phyloP scores from a whole-genome alignment of 2,888 invertebrate genomes.

The Drosophila flavopinicola region DNA sequence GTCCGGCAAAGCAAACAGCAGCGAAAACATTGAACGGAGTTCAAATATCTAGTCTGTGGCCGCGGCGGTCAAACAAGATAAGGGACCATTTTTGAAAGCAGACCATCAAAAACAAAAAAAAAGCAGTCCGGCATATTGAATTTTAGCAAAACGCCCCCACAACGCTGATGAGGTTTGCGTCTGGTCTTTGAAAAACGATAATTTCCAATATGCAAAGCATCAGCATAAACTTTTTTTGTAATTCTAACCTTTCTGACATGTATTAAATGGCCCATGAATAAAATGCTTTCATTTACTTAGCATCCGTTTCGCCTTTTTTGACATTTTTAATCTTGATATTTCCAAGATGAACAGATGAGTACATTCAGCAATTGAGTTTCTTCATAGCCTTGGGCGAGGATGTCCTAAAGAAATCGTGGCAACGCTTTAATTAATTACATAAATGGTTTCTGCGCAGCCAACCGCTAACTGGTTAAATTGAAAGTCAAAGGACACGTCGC shows the following conservation, averaged over 20 bases:
- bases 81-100: slow-evolving; percentile 9
- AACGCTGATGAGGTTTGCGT: slow-evolving; percentile 20
- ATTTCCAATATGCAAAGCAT: slow-evolving; percentile 32
- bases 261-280: slow-evolving; percentile 13
- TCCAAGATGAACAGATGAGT: background rate
- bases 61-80: slow-evolving; percentile 13
- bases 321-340: background rate
- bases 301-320: background rate
- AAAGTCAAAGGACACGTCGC: slow-evolving; percentile 18
- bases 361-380: slow-evolving; percentile 24
- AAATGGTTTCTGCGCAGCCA: slow-evolving; percentile 30
- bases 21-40: slow-evolving; percentile 13
- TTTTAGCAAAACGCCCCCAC: slow-evolving; percentile 17
- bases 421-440: slow-evolving; percentile 55
- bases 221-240: slow-evolving; percentile 5
- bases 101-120: slow-evolving; percentile 7
- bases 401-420: slow-evolving; percentile 23
- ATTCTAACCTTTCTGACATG: slow-evolving; percentile 10
- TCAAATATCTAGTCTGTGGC: slow-evolving; percentile 28
- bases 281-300: background rate
- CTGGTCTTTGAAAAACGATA: slow-evolving; percentile 15
- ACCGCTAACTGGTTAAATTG: slow-evolving; percentile 22
- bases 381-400: slow-evolving; percentile 4
- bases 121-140: slow-evolving; percentile 21
- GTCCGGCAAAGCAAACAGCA: slow-evolving; percentile 25